Evolutionary conservation across 2,888 invertebrate genomes (phyloP).

Genomic region (Synergus japonicus): DNA sequence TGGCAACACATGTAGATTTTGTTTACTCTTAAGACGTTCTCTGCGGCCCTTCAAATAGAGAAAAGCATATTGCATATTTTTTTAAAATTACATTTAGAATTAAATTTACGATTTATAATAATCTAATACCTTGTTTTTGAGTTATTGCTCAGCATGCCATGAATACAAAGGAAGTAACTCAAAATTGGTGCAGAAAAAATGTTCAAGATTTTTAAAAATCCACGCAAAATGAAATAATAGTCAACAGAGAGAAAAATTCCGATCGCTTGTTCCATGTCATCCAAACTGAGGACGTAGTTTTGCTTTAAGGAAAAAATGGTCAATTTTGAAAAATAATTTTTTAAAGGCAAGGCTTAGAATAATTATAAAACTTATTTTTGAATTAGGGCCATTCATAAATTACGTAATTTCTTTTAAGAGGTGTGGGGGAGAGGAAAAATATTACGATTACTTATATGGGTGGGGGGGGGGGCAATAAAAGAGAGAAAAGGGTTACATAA

Average conservation of each 20-base stretch:
- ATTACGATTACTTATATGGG: too few species aligned
- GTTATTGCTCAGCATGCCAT: constrained; percentile 52
- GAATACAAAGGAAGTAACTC: constrained; percentile 81
- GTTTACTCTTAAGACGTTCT: constrained; percentile 55
- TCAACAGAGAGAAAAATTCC: constrained; percentile 93
- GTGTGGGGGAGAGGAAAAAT: too few species aligned
- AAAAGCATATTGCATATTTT: constrained; percentile 6
- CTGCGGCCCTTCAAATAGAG: constrained; percentile 53
- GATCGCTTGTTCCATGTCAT: constrained; percentile 64
- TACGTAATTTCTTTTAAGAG: too few species aligned
- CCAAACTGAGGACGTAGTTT: constrained; percentile 11
- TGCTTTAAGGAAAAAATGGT: neutral
- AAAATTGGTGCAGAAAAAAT: constrained; percentile 89
- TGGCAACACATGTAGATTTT: constrained; percentile 77
- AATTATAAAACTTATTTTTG: neutral
- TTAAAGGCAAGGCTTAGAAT: neutral
- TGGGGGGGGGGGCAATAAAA: too few species aligned
- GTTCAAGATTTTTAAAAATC: constrained; percentile 85
- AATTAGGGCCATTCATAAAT: too few species aligned
- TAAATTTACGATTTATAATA: neutral
- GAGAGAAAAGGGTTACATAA: neutral
- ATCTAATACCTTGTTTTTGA: neutral
- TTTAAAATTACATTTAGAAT: neutral
- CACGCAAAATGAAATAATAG: constrained; percentile 86
- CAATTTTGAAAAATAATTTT: neutral